Evolutionary conservation across 2,888 invertebrate genomes (phyloP).

Genomic region (Agrotis clavis): DNA sequence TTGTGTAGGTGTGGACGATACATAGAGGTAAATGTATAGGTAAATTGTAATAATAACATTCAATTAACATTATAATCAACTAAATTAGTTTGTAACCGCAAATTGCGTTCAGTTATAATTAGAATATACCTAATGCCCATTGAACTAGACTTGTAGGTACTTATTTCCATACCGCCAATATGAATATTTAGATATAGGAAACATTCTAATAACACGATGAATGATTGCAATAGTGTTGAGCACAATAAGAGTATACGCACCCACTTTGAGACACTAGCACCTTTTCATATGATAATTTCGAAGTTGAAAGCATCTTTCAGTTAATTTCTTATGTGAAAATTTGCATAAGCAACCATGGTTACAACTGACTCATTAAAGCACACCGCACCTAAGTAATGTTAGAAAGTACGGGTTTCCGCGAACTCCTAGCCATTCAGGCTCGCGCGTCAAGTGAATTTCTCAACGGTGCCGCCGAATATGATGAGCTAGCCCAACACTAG

Average conservation of each 20-base stretch:
- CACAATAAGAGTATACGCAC: slow-evolving; percentile 58
- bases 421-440: slow-evolving; percentile 73
- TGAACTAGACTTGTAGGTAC: slow-evolving; percentile 27
- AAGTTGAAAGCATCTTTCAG: slow-evolving; percentile 66
- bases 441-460: slow-evolving; percentile 79
- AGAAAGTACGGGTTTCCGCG: slow-evolving; percentile 84
- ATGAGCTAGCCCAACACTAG: slow-evolving; percentile 78
- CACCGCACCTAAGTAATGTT: slow-evolving; percentile 71
- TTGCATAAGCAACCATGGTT: slow-evolving; percentile 66
- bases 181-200: slow-evolving; percentile 54
- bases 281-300: slow-evolving; percentile 64
- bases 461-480: slow-evolving; percentile 78
- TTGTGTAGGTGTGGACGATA: not conserved
- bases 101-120: slow-evolving; percentile 46
- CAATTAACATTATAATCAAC: slow-evolving; percentile 31
- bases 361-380: slow-evolving; percentile 70
- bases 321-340: slow-evolving; percentile 67
- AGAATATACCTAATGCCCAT: slow-evolving; percentile 36
- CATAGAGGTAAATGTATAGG: slow-evolving; percentile 15
- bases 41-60: slow-evolving; percentile 32
- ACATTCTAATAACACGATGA: slow-evolving; percentile 55
- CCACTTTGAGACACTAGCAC: slow-evolving; percentile 64
- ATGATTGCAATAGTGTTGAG: slow-evolving; percentile 54
- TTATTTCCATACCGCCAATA: slow-evolving; percentile 34
- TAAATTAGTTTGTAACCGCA: slow-evolving; percentile 39